These are phyloP conservation scores for Drosophila ercepeae DNA, from an alignment of 1,140 invertebrate species.

Conservation along the genomic window DNA sequence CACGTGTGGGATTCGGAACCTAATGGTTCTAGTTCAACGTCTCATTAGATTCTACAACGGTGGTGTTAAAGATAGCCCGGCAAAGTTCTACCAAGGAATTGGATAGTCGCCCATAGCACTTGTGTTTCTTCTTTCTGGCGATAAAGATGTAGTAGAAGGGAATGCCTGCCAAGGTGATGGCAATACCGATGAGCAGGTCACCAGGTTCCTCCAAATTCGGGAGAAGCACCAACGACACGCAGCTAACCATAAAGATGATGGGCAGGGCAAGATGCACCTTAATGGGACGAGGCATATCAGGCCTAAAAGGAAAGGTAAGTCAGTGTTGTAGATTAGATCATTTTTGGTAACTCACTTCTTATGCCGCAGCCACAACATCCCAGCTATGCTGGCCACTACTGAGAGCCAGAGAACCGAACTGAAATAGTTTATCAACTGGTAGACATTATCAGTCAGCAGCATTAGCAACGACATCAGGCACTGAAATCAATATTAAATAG, in stretches of 20 bases:
- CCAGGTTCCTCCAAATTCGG: conserved; percentile 91
- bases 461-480: conserved; percentile 89
- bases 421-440: conserved; percentile 91
- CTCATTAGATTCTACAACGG: conserved; percentile 76
- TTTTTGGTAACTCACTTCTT: conserved; percentile 75
- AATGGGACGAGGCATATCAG: conserved; percentile 91
- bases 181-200: conserved; percentile 93
- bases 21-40: conserved; percentile 63
- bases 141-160: conserved; percentile 96
- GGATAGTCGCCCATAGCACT: conserved; percentile 61
- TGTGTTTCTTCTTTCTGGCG: conserved; percentile 91
- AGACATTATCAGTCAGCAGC: conserved; percentile 89
- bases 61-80: conserved; percentile 78
- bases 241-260: conserved; percentile 92
- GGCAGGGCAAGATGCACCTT: conserved; percentile 92
- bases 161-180: conserved; percentile 93
- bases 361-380: conserved; percentile 91
- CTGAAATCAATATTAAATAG: conserved; percentile 82
- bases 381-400: conserved; percentile 89
- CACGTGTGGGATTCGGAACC: conserved; percentile 28
- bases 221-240: conserved; percentile 91
- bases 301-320: conserved; percentile 75
- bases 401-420: conserved; percentile 92
- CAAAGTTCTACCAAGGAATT: conserved; percentile 69
- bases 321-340: neutral